Conservation (phyloP, 2,113 vertebrate species). For the Gopherus flavomarginatus region DNA sequence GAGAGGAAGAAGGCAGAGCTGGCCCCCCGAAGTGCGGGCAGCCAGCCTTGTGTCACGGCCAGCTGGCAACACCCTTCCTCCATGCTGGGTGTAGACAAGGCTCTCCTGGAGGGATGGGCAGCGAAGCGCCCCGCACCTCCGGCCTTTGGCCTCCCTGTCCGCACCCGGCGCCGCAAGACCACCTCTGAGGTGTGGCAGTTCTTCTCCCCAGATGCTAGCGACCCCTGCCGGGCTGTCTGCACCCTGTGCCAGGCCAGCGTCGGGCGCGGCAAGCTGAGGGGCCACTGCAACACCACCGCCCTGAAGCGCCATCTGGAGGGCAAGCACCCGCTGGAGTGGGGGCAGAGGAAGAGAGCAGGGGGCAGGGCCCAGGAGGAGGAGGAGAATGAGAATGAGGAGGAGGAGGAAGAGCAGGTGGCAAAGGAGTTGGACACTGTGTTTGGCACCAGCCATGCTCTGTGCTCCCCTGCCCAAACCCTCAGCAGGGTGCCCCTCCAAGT, state of each 20-base stretch:
- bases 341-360: neutral
- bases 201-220: neutral
- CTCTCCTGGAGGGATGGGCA: neutral
- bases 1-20: neutral
- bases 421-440: neutral
- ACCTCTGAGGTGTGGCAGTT: neutral
- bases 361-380: neutral
- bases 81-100: neutral
- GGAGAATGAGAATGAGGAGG: neutral
- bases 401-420: neutral
- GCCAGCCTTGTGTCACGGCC: neutral
- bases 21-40: neutral
- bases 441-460: neutral
- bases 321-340: neutral
- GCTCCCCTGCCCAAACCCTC: neutral
- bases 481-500: too few relatives aligned
- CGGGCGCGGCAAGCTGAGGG: neutral
- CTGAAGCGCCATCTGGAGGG: neutral
- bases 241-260: neutral
- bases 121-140: neutral
- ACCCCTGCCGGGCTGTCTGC: neutral
- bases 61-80: too few relatives aligned
- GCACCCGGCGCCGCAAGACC: neutral
- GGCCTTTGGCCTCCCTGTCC: neutral
- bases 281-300: neutral